These are phyloP conservation scores for Cololabis saira DNA, from an alignment of 2,113 vertebrate genomes.

Conservation along the genomic window DNA sequence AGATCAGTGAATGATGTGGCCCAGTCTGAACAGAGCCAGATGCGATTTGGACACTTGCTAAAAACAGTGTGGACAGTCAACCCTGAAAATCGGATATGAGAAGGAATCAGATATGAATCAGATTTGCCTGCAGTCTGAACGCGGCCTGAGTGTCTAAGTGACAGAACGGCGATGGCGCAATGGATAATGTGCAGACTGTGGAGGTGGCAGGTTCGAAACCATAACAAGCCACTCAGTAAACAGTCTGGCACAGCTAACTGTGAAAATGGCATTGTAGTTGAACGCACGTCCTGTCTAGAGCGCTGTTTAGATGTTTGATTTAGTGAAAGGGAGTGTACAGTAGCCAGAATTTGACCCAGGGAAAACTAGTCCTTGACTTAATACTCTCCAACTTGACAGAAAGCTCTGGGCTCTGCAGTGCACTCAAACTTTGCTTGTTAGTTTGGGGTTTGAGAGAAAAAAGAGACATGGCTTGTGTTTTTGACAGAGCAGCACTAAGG, in stretches of 20 bases:
- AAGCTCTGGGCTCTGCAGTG: constrained; percentile 44
- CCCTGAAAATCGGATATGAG: too few species aligned
- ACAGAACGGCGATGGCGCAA: too few species aligned
- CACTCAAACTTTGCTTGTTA: constrained; percentile 75
- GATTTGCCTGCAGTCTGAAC: too few species aligned
- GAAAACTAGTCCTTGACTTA: constrained; percentile 62
- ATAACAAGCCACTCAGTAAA: constrained; percentile 42
- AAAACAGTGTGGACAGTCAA: too few species aligned
- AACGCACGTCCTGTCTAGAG: constrained; percentile 40
- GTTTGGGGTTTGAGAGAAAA: constrained; percentile 64
- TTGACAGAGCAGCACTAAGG: constrained; percentile 62
- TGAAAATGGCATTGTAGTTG: constrained; percentile 49
- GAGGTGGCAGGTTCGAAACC: too few species aligned
- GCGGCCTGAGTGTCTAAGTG: too few species aligned
- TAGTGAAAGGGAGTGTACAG: constrained; percentile 22
- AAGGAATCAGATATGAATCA: too few species aligned
- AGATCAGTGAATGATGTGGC: too few species aligned
- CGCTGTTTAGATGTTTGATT: constrained; percentile 58
- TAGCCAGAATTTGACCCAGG: constrained; percentile 42
- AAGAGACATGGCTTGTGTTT: constrained; percentile 68
- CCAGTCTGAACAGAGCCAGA: too few species aligned
- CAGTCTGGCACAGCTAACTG: constrained; percentile 40
- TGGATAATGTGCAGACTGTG: too few species aligned
- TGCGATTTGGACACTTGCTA: too few species aligned
- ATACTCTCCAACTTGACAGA: constrained; percentile 67